Evolutionary conservation across 1,140 invertebrate genomes (phyloP).

Genomic region (Cataglyphis hispanica): DNA sequence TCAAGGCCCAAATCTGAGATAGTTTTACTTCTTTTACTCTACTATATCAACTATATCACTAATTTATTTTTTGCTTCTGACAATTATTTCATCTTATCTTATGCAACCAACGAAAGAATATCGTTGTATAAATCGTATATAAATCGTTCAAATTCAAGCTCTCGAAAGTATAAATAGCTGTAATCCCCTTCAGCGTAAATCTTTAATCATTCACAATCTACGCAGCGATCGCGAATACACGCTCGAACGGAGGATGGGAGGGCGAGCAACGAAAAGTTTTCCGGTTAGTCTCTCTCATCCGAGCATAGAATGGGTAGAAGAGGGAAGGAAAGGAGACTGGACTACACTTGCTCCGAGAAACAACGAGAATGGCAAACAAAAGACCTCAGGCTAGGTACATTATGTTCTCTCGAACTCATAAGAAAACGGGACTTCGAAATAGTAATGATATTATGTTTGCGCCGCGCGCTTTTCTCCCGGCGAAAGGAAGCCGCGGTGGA

Average conservation of each 20-base stretch:
- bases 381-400: constrained; percentile 78
- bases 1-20: not conserved
- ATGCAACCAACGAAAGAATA: not conserved
- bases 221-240: constrained; percentile 16
- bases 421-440: constrained; percentile 85
- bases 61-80: not conserved
- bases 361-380: constrained; percentile 84
- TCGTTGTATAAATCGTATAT: not conserved
- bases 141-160: not conserved
- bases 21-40: not conserved
- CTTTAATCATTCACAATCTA: constrained; percentile 33
- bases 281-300: constrained; percentile 18
- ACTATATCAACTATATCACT: not conserved
- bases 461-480: constrained; percentile 61
- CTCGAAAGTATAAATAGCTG: not conserved
- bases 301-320: constrained; percentile 15
- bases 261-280: constrained; percentile 58
- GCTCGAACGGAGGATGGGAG: constrained; percentile 6
- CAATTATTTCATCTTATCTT: not conserved
- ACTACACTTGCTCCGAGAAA: constrained; percentile 68
- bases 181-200: constrained; percentile 47
- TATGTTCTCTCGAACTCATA: constrained; percentile 83
- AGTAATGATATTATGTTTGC: constrained; percentile 85
- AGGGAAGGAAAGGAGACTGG: not conserved
- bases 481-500: constrained; percentile 19